Conservation (phyloP, 2,113 vertebrate genomes). For the Elephantulus edwardii region DNA sequence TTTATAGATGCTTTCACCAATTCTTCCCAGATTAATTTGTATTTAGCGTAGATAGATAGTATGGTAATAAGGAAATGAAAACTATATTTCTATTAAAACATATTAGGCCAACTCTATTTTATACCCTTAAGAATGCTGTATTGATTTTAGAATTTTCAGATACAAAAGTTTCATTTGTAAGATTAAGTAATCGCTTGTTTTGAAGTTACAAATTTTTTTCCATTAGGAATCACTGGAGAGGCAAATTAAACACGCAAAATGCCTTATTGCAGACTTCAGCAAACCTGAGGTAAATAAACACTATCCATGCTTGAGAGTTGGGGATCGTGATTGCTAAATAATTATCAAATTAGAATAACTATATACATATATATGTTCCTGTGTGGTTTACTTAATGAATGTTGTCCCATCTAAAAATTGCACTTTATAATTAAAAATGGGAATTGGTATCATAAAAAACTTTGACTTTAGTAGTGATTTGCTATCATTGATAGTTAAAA, state of each 20-base stretch:
- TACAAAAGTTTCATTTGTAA: not conserved
- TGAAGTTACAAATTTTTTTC: slow-evolving; percentile 31
- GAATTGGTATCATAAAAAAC: slow-evolving; percentile 2
- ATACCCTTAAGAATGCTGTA: not conserved
- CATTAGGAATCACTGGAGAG: slow-evolving; percentile 91
- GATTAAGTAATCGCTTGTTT: not conserved
- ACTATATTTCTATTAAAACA: not conserved
- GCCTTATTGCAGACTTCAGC: slow-evolving; percentile 93
- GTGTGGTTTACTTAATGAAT: not conserved
- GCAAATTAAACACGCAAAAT: slow-evolving; percentile 91
- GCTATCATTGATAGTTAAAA: slow-evolving; percentile 27
- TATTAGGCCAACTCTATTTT: not conserved
- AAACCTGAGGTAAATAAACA: slow-evolving; percentile 92
- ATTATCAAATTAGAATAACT: slow-evolving; percentile 20
- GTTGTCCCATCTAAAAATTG: not conserved
- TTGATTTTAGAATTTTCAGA: not conserved
- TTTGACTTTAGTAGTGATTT: not conserved
- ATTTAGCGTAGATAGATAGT: not conserved
- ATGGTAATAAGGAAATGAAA: not conserved
- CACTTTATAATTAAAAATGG: slow-evolving; percentile 4
- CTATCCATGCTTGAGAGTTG: slow-evolving; percentile 28
- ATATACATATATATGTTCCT: not conserved
- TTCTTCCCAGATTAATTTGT: slow-evolving; percentile 39
- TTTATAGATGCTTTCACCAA: not conserved
- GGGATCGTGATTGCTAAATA: slow-evolving; percentile 8